A percentile compares a stretch with the other conserved stretches of the same genome.
Evolutionary conservation across 2,797 vertebrate genomes (phyloP).

Genomic region (Etheostoma nigrum): DNA sequence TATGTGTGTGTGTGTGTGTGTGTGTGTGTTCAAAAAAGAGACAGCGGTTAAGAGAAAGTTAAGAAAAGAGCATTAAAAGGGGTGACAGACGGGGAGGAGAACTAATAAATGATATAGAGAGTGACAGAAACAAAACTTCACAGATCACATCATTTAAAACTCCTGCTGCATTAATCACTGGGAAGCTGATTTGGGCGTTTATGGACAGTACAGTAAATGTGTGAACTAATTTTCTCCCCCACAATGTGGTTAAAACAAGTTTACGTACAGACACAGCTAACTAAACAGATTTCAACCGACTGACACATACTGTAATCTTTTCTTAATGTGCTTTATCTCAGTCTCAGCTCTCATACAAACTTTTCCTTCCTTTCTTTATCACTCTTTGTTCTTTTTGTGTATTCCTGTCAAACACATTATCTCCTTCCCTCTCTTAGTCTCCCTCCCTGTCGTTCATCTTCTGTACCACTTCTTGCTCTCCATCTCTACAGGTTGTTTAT

Average conservation of each 20-base stretch:
- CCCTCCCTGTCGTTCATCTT: background rate
- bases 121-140: constrained; percentile 4
- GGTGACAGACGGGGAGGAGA: constrained; percentile 19
- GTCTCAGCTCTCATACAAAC: constrained; percentile 30
- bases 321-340: constrained; percentile 41
- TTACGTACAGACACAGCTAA: background rate
- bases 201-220: background rate
- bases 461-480: background rate
- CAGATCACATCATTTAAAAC: background rate
- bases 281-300: constrained; percentile 1
- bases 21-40: constrained; percentile 7
- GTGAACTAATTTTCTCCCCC: background rate
- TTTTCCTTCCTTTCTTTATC: constrained; percentile 20
- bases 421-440: background rate
- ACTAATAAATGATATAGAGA: constrained; percentile 19
- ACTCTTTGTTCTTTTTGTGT: constrained; percentile 13
- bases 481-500: constrained; percentile 17
- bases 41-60: constrained; percentile 23
- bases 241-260: background rate
- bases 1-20: constrained; percentile 17
- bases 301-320: constrained; percentile 35
- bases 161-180: background rate
- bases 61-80: constrained; percentile 13
- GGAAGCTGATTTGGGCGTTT: background rate
- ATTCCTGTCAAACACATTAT: constrained; percentile 11